Evolutionary conservation across 2,797 vertebrate genomes (phyloP), one percentile per base, ranked within the genome.

Genomic region (Coranthus polyacanthus): DNA sequence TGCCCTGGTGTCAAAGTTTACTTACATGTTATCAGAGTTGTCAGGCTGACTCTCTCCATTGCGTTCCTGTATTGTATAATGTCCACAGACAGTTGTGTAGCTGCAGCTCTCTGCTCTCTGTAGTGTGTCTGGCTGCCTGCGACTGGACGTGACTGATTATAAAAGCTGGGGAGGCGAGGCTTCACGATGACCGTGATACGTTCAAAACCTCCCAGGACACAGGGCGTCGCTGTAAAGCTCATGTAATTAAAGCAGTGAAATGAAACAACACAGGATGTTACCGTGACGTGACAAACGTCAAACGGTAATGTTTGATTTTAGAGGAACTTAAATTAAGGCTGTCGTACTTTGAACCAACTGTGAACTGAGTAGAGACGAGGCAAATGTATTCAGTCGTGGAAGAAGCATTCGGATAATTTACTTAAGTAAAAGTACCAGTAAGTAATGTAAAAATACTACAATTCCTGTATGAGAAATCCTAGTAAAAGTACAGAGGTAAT

Each of bases 1-100:
- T 8, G 11, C 12, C 21, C 0, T 46, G 9, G 18, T 12, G 6
- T 37, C 5, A 29, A 13, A 49, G 29, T 49, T 49, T 76, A 81
- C 82, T 79, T 43, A 79, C 82, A 70, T 76, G 46, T 65, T 50
- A 68, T 39, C 37, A 77, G 50, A 17, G 20, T 46, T 10, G 9
- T 17, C 45, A 46, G 62, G 43, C 29, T 15, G 62, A 55, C 18
- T 53, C 13, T 65, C 62, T 51, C 57, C 37, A 41, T 64, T 46
- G 50, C 76, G 5, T 12, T 57, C 12, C 20, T 21, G 51, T 12
- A 6, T 16, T 34, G 17, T 47, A 12, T 18, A n/a, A 26, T 53
- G 17, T 45, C 38, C 29, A 11, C 29, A 52, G 44, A 44, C 37
- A 22, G 3, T 21, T 58, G 54, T 44, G 45, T 12, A 10, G 21